Base-by-base conservation (phyloP, 1,140 invertebrate species). In the Saccostrea cuccullata region DNA sequence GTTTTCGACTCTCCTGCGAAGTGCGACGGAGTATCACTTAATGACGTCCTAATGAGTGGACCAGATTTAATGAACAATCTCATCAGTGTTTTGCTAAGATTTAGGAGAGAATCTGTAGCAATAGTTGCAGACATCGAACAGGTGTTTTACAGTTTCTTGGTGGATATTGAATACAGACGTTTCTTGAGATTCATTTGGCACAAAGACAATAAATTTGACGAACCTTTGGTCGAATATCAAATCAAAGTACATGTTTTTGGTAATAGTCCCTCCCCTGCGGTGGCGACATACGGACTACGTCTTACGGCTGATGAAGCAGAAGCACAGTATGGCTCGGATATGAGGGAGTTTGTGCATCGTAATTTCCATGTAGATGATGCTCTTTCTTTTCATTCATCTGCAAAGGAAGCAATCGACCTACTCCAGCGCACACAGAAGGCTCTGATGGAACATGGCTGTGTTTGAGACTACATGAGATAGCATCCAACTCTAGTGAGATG, bases 171-270 rank as follows among this genome's bases (percentile, higher is more conserved):
- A n/a, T n/a, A n/a, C n/a, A n/a, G 2, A 47, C 40, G 2, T 47
- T 3, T 3, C 40, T 47, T 47, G 40, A 47, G 40, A 3, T 3
- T 47, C 40, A 88, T 64, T n/a, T n/a, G n/a, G n/a, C n/a, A 47
- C 40, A 47, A 85, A 2, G 30, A 0, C 3, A 23, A 0, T 0
- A 47, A 86, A 20, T n/a, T 55, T 12, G 15, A 86, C 3, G n/a
- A 83, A 83, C 82, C 82, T 83, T 47, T 90, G 5, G 82, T 88
- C 20, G 88, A 89, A 12, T 91, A 87, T 26, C 64, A 89, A n/a
- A 91, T 91, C 86, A 90, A 85, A 58, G 91, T 91, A 9, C 90
- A 91, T 58, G 85, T 89, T 12, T 90, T 91, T 82, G 90, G 90
- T 9, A 89, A 89, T 26, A 87, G 47, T 23, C 87, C 91, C 15